phyloP scores from a whole-genome alignment of 2,113 vertebrate genomes.

The Hippocampus barbouri region DNA sequence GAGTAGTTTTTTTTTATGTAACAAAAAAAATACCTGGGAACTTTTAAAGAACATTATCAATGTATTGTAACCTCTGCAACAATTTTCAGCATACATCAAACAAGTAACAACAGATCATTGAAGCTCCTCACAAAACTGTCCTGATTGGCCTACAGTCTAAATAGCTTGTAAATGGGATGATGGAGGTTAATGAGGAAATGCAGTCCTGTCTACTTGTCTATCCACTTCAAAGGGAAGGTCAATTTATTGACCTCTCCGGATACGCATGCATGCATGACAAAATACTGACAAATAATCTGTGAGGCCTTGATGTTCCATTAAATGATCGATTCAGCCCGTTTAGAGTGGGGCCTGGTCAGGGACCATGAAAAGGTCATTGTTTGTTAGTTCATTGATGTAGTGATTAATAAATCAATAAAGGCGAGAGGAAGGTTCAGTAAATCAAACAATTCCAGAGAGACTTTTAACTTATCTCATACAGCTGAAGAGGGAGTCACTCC shows the following conservation, averaged over 20 bases:
- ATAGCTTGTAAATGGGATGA: constrained; percentile 43
- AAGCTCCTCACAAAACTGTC: neutral
- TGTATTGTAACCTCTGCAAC: too few relatives aligned
- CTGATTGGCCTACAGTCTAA: constrained; percentile 40
- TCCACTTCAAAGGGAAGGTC: constrained; percentile 74
- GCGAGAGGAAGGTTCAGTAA: constrained; percentile 64
- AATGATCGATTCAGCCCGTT: constrained; percentile 84
- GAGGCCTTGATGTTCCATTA: constrained; percentile 94
- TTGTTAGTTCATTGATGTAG: constrained; percentile 95
- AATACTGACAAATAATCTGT: constrained; percentile 81
- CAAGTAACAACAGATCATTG: neutral
- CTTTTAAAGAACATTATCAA: too few relatives aligned
- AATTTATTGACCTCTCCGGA: constrained; percentile 80
- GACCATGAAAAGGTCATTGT: constrained; percentile 88
- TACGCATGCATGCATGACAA: constrained; percentile 80
- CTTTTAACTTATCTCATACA: constrained; percentile 18
- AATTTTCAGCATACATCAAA: neutral
- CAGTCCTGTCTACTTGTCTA: constrained; percentile 51
- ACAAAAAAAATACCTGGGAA: too few relatives aligned
- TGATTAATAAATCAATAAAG: constrained; percentile 95
- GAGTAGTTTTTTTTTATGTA: too few relatives aligned
- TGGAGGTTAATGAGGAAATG: constrained; percentile 48
- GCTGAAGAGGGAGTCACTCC: constrained; percentile 12
- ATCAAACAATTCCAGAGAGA: constrained; percentile 34
- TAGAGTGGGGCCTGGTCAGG: constrained; percentile 69